Evolutionary conservation across 2,113 vertebrate species (phyloP), one percentile per base, ranked within the genome.

Genomic region (Taxidea taxus): DNA sequence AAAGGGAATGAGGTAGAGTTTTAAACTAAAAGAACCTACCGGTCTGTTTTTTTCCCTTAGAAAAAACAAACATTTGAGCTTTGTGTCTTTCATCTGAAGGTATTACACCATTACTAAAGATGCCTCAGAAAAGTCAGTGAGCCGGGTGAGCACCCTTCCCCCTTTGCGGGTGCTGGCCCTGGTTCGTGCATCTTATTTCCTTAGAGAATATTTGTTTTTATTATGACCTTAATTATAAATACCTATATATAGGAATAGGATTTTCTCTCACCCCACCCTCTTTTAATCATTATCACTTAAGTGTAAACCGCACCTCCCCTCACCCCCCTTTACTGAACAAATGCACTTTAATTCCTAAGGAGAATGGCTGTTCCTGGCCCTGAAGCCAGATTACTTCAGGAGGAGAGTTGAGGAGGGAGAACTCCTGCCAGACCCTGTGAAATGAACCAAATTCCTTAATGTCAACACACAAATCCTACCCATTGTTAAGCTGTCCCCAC

Each of bases 291-390:
- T 98, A 96, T 98, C 98, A 98, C 97, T 97, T 98, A 97, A 96
- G 96, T 98, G 97, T 98, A 98, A 98, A 97, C 97, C 98, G 97
- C 98, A 98, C 98, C 98, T 98, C 37, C 44, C 39, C 81, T 8
- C 31, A 21, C 12, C 31, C 42, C 85, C 62, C 83, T 78, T 98
- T 97, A 96, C 98, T 98, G 98, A 98, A 97, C 96, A 97, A 97
- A 98, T 98, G 99, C 99, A 99, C 99, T 99, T 99, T 99, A 99
- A 99, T 97, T 97, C 66, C 37, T 97, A 95, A 95, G 88, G 80
- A 60, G 78, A 95, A 92, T 8, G 97, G 98, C 98, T 97, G 72
- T 95, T 85, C 87, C 90, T 96, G 85, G 86, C 84, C 75, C 64
- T 77, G 64, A 90, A 84, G 96, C 70, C 94, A 96, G 98, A 95